Evolutionary conservation across 2,797 vertebrate genomes (phyloP).

Genomic region (Paramormyrops hopkinsi): DNA sequence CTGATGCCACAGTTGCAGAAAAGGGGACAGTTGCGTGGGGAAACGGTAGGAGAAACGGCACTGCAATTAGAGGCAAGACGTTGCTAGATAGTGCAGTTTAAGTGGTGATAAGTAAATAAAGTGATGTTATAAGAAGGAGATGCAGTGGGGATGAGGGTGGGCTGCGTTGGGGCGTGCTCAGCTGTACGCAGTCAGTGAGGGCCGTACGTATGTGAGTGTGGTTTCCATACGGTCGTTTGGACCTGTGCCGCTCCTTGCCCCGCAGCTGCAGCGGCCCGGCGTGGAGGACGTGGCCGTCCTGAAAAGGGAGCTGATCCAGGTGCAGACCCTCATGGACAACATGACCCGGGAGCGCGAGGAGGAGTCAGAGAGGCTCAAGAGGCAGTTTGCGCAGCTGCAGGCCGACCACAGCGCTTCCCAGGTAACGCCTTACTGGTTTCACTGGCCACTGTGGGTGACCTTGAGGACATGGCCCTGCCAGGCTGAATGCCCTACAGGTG

Average conservation of each 20-base stretch:
- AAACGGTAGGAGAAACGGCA: not conserved
- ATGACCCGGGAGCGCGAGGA: constrained; percentile 85
- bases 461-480: not conserved
- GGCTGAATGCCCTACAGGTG: not conserved
- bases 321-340: constrained; percentile 91
- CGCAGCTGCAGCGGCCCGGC: constrained; percentile 88
- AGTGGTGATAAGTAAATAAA: not conserved
- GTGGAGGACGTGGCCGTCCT: constrained; percentile 93
- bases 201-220: too few species aligned
- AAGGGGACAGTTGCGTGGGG: not conserved
- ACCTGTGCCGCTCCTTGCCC: not conserved
- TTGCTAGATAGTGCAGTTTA: not conserved
- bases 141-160: not conserved
- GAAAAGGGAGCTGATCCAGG: constrained; percentile 91
- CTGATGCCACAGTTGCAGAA: not conserved
- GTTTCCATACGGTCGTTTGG: not conserved
- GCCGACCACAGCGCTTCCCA: constrained; percentile 75
- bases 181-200: not conserved
- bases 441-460: not conserved
- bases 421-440: constrained; percentile 57
- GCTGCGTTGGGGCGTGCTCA: not conserved
- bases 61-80: not conserved
- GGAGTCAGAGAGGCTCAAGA: constrained; percentile 81
- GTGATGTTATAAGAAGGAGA: not conserved
- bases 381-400: constrained; percentile 79